Evolutionary conservation across 2,888 invertebrate species (phyloP).

Genomic region (Parnassius glacialis): DNA sequence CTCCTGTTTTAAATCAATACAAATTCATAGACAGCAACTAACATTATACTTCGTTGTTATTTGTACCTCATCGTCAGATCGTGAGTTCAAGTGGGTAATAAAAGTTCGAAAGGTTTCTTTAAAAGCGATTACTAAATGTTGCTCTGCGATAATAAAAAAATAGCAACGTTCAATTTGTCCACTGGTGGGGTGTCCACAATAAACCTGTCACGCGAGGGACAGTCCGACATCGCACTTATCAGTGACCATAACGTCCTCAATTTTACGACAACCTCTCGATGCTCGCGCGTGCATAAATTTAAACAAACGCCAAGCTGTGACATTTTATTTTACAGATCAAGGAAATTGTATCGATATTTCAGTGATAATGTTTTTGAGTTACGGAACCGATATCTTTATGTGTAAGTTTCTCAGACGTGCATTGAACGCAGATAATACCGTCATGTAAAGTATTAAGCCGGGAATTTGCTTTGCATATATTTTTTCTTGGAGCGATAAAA

Average conservation of each 20-base stretch:
- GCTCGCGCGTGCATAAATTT: conserved; percentile 70
- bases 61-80: conserved; percentile 7
- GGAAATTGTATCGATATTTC: conserved; percentile 78
- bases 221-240: conserved; percentile 74
- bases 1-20: too few relatives aligned
- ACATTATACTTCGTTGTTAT: conserved; percentile 28
- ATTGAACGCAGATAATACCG: conserved; percentile 47
- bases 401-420: conserved; percentile 60
- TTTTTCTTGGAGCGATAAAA: conserved; percentile 39
- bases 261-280: conserved; percentile 71
- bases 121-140: conserved; percentile 31
- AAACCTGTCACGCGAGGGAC: conserved; percentile 69
- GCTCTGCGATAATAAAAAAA: conserved; percentile 36
- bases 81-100: conserved; percentile 8
- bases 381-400: conserved; percentile 70
- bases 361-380: conserved; percentile 71
- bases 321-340: conserved; percentile 78
- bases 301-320: conserved; percentile 66
- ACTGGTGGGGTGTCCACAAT: conserved; percentile 74
- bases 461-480: conserved; percentile 29
- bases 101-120: conserved; percentile 17
- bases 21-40: conserved; percentile 21
- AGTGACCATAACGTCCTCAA: conserved; percentile 75
- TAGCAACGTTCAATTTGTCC: conserved; percentile 54
- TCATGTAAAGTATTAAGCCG: conserved; percentile 37